These are phyloP conservation scores for Drosophila orosa DNA, from an alignment of 1,140 invertebrate genomes.

Conservation along the genomic window DNA sequence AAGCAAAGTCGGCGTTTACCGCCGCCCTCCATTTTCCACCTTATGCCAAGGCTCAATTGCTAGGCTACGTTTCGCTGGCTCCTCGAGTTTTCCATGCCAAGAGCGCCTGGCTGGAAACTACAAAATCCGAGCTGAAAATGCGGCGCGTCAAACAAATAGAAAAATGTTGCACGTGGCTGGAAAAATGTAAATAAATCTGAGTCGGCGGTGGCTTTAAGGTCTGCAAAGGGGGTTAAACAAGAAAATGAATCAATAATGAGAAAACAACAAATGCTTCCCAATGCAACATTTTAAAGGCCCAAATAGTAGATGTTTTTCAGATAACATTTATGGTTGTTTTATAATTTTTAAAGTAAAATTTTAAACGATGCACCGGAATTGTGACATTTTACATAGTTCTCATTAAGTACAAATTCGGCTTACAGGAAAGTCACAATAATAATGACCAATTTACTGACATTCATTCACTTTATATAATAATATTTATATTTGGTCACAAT, in stretches of 20 bases:
- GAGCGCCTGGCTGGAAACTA: conserved; percentile 16
- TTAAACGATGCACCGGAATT: not conserved
- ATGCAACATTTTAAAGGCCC: not conserved
- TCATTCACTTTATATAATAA: not conserved
- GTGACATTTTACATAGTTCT: not conserved
- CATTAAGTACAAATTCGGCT: not conserved
- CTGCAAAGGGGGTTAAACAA: not conserved
- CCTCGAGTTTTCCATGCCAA: conserved; percentile 30
- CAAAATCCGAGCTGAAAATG: conserved; percentile 37
- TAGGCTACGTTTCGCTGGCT: conserved; percentile 54
- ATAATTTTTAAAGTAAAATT: not conserved
- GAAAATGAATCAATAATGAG: not conserved
- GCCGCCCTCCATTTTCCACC: conserved; percentile 4
- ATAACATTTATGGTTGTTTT: too few relatives aligned
- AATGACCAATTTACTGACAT: not conserved
- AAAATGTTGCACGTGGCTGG: conserved; percentile 64
- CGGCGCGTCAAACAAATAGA: conserved; percentile 60
- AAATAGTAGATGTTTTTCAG: not conserved
- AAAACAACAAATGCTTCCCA: not conserved
- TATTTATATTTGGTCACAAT: not conserved
- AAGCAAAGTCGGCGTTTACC: conserved; percentile 76
- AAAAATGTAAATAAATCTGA: conserved; percentile 47
- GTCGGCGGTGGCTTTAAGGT: conserved; percentile 2
- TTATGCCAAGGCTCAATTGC: conserved; percentile 54
- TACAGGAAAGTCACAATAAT: not conserved